Base-by-base conservation (phyloP, 92 coral and sea anemone genomes). In the Anthopleura xanthogrammica region DNA sequence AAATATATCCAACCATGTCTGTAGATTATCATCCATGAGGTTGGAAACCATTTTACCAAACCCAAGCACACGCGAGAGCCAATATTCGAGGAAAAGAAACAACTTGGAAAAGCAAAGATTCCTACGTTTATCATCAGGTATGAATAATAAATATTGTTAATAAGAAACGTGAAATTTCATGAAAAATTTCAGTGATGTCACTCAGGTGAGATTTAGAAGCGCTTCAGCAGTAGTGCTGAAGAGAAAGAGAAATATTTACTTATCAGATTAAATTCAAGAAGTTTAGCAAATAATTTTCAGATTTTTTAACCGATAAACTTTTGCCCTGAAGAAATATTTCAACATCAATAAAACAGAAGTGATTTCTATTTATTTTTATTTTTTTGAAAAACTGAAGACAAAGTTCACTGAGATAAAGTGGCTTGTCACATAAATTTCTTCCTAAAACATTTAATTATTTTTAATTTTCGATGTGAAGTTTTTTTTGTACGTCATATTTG, bases 21-120 rank as follows among this genome's bases (percentile, higher is more conserved):
- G 1, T 54, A 86, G 89, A 86, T 87, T 62, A 42, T 83, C n/a
- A 43, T 72, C 52, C 77, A 79, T 55, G 90, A 87, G 72, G 55
- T 82, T 16, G 87, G 84, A 77, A 57, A 79, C 40, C 55, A 87
- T 50, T 83, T 42, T 23, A 36, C 14, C 42, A 68, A 68, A 68
- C 74, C 74, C 14, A 24, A 12, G 4, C 41, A 23, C 29, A 68
- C 74, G 4, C 41, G 74, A 12, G 74, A 24, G 42, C 74, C 74
- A 2, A 68, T 68, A 12, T 68, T 68, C 74, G 24, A 36, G 4
- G 42, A 68, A 68, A 68, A 68, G 74, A 68, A 68, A 23, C 46
- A 68, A 16, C 4, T 68, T 5, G 74, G 74, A 24, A 29, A 11
- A 68, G 74, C 42, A 36, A 68, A 36, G 74, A 68, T 68, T 36